phyloP scores from a whole-genome alignment of 2,113 vertebrate species.

The Monopterus albus region DNA sequence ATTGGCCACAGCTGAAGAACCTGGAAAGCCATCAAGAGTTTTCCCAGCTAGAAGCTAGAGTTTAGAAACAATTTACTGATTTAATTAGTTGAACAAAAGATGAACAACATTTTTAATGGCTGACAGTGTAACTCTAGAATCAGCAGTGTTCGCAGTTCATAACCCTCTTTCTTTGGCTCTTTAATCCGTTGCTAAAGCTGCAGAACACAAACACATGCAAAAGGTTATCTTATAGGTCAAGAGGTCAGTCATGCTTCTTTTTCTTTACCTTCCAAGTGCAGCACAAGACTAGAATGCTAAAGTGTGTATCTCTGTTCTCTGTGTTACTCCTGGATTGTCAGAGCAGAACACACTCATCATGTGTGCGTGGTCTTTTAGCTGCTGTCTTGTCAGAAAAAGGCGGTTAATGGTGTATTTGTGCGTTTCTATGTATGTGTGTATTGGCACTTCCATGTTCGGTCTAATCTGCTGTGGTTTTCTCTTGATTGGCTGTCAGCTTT shows the following conservation, averaged over 20 bases:
- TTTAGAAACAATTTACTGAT: too few species aligned
- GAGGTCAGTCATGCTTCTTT: slow-evolving; percentile 34
- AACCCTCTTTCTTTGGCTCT: slow-evolving; percentile 42
- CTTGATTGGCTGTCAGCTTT: slow-evolving; percentile 57
- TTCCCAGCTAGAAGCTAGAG: too few species aligned
- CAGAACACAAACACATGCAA: slow-evolving; percentile 3
- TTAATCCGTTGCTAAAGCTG: slow-evolving; percentile 7
- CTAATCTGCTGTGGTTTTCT: slow-evolving; percentile 43
- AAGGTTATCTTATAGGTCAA: slow-evolving; percentile 62
- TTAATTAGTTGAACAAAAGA: too few species aligned
- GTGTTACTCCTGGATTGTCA: not conserved
- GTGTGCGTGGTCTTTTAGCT: slow-evolving; percentile 15
- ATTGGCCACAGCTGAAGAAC: too few species aligned
- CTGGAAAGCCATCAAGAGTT: too few species aligned
- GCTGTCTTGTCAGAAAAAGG: slow-evolving; percentile 27
- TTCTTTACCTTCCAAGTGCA: slow-evolving; percentile 20
- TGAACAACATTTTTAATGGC: not conserved
- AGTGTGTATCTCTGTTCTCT: not conserved
- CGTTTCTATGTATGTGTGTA: slow-evolving; percentile 13
- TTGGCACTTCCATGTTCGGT: slow-evolving; percentile 37
- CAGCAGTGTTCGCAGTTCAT: slow-evolving; percentile 21
- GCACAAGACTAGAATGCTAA: slow-evolving; percentile 29
- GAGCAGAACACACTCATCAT: not conserved
- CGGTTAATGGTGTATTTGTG: slow-evolving; percentile 35
- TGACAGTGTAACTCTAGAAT: not conserved